phyloP scores from a whole-genome alignment of 2,888 invertebrate genomes.

The Athetis lepigone region DNA sequence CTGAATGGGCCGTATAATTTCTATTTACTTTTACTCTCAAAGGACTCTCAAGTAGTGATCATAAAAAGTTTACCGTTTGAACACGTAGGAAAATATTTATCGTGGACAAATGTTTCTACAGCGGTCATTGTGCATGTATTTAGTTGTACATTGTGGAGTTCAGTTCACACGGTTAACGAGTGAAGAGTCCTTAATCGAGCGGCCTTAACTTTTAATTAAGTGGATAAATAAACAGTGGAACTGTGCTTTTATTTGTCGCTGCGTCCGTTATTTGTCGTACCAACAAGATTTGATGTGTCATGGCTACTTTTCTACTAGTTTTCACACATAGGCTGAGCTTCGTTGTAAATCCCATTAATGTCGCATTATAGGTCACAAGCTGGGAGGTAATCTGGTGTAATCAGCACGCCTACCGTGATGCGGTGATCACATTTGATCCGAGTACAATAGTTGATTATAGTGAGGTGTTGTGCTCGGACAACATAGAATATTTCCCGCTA shows the following conservation, averaged over 20 bases:
- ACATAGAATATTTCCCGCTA: not conserved
- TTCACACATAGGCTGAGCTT: constrained; percentile 30
- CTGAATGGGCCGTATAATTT: constrained; percentile 87
- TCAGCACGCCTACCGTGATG: constrained; percentile 47
- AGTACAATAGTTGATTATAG: constrained; percentile 35
- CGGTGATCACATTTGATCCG: constrained; percentile 33
- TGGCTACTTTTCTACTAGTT: constrained; percentile 21
- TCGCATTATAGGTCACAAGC: constrained; percentile 42
- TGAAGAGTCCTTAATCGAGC: constrained; percentile 50
- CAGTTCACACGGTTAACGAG: constrained; percentile 62
- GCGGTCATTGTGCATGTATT: constrained; percentile 67
- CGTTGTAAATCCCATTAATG: constrained; percentile 44
- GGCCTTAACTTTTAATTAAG: constrained; percentile 52
- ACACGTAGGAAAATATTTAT: constrained; percentile 78
- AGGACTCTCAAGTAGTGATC: constrained; percentile 79
- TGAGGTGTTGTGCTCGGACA: constrained; percentile 16
- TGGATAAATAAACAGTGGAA: constrained; percentile 47
- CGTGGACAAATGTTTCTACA: constrained; percentile 77
- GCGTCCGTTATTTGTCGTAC: constrained; percentile 13
- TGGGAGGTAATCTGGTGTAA: constrained; percentile 53
- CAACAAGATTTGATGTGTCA: constrained; percentile 47
- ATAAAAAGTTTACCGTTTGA: constrained; percentile 80
- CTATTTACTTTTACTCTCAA: constrained; percentile 85
- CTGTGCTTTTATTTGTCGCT: constrained; percentile 25
- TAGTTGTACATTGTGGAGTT: constrained; percentile 69